Base-by-base conservation (phyloP, 2,888 invertebrate species). In the Nowickia ferox region DNA sequence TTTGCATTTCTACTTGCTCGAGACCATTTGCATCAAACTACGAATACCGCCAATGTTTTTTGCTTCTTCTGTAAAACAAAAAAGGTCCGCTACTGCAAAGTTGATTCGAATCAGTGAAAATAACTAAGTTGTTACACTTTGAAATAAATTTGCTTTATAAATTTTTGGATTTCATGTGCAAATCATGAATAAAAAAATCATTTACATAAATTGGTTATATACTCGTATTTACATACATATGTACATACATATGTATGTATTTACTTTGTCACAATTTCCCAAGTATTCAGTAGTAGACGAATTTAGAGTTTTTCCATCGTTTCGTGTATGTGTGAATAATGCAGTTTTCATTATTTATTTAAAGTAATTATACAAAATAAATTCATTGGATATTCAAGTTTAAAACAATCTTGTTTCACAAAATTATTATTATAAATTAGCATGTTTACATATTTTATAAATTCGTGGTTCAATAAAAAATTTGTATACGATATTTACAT, bases 301-400 rank as follows among this genome's bases (percentile, higher is more conserved):
- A 59, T 17, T 51, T 69, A 30, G 48, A 80, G 15, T 71, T 48
- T 51, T 40, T 38, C 44, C 55, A 55, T 63, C 55, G 17, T 9
- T 59, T 22, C 57, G 80, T 66, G 9, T 80, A 74, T 68, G 74
- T 75, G 80, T 74, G 72, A 80, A 72, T 65, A 72, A 80, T 72
- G 57, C 44, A 46, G 30, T 65, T 75, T 74, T 65, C 15, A 55
- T 51, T 19, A 30, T 53, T 57, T 75, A 15, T 63, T 46, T 17
- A 55, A 51, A 68, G 66, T 84, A 57, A 80, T 61, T 72, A 65
- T 15, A 71, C 10, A 46, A 38, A 13, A 61, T 17, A 17, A 17
- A 53, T 66, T 65, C 51, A 51, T 48, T 74, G 65, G 22, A 8
- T 72, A 59, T 71, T 80, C 76, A 75, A 81, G 46, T 75, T 77